Evolutionary conservation across 2,113 vertebrate species (phyloP), one percentile per base, ranked within the genome.

Genomic region (Silurus meridionalis): DNA sequence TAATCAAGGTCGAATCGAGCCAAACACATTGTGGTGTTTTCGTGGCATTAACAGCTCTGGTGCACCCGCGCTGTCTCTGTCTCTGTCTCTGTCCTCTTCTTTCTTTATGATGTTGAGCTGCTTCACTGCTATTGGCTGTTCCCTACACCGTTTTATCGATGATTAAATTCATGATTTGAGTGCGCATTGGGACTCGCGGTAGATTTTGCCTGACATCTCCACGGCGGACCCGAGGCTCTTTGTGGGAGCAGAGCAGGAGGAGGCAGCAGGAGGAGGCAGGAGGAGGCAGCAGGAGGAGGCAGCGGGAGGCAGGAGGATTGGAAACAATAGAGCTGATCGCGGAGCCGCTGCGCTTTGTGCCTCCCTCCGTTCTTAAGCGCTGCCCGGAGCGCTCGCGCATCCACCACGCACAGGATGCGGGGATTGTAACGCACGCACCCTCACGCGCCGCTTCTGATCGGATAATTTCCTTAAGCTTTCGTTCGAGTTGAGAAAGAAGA

Each of bases 281-380:
- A 91, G 37, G 37, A 37, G 37, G 37, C 37, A 37, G n/a, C 13
- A n/a, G 55, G 46, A 84, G 71, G 83, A 72, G 72, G 63, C 63
- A 66, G 78, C 87, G 82, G 88, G 87, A 89, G 87, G 88, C 84
- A 88, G 88, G 77, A 83, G 88, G 77, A 83, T 85, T 80, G 85
- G 87, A 87, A 91, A 93, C 92, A 93, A 93, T 92, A 93, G 91
- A 92, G 64, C 78, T 61, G 80, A 86, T 37, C 37, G 86, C 80
- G 21, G 74, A 77, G 81, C 81, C 80, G 87, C 87, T 85, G 83
- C 80, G 87, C 89, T 89, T 88, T 88, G 87, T 87, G 82, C 83
- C 85, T 83, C 63, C 61, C 25, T 61, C 37, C 37, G 37, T 37
- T 37, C 37, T 37, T 37, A 37, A 81, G 82, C 85, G 83, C 60